phyloP scores from a whole-genome alignment of 2,113 vertebrate species.

The Gyps fulvus region DNA sequence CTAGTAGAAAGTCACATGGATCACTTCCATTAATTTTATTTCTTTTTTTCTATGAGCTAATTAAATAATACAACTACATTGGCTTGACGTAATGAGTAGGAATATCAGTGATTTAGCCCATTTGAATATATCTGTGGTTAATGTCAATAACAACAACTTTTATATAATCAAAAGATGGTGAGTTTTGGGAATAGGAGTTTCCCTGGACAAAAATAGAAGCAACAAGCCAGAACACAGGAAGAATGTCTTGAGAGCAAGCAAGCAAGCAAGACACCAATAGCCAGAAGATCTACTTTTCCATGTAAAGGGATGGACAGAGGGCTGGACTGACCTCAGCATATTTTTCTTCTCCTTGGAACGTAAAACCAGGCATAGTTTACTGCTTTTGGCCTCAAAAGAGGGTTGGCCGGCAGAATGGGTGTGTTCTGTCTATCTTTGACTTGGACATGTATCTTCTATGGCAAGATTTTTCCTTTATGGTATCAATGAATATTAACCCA shows the following conservation, averaged over 20 bases:
- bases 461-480: background rate
- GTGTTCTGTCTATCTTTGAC: constrained; percentile 8
- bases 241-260: background rate
- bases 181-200: background rate
- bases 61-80: background rate
- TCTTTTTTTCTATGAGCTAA: background rate
- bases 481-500: background rate
- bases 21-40: background rate
- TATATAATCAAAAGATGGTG: background rate
- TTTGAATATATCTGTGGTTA: background rate
- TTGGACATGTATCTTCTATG: background rate
- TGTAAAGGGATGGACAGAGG: background rate
- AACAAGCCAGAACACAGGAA: background rate
- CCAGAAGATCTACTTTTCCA: background rate
- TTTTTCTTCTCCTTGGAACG: background rate
- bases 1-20: background rate
- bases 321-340: background rate
- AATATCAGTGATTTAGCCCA: background rate
- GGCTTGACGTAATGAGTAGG: background rate
- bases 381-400: background rate
- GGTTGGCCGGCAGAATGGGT: background rate
- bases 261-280: background rate
- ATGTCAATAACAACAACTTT: background rate
- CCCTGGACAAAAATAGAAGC: background rate
- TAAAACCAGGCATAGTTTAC: background rate